phyloP scores from a whole-genome alignment of 2,113 vertebrate species.

The Bos taurus region DNA sequence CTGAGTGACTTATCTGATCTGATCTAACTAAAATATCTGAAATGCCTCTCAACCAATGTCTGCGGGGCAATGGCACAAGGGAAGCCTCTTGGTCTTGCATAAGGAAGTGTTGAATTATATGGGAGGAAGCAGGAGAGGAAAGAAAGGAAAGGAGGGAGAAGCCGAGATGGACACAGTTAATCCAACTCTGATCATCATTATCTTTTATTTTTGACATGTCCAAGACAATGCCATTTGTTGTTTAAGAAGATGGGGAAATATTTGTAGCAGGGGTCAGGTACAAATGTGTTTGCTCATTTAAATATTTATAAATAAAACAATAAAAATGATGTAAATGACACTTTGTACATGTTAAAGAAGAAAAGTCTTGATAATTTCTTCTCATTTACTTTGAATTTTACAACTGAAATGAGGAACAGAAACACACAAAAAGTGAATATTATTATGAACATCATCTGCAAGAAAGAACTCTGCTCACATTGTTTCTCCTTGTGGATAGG shows the following conservation, averaged over 20 bases:
- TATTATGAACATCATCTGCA: background rate
- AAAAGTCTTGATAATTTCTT: background rate
- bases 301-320: background rate
- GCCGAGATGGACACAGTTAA: background rate
- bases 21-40: background rate
- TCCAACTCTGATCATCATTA: background rate
- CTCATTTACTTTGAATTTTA: background rate
- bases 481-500: background rate
- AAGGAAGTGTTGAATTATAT: background rate
- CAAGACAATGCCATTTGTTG: background rate
- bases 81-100: background rate
- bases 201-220: background rate
- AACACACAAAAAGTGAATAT: background rate
- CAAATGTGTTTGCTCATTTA: background rate
- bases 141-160: background rate
- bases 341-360: background rate
- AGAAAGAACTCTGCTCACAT: background rate
- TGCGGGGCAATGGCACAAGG: background rate
- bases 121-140: background rate
- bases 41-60: background rate
- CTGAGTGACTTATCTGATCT: too few relatives aligned
- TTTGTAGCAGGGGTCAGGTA: background rate
- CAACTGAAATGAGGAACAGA: background rate
- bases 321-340: background rate
- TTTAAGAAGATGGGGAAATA: background rate